Evolutionary conservation across 2,888 invertebrate genomes (phyloP).

Genomic region (Caenorhabditis sp.): DNA sequence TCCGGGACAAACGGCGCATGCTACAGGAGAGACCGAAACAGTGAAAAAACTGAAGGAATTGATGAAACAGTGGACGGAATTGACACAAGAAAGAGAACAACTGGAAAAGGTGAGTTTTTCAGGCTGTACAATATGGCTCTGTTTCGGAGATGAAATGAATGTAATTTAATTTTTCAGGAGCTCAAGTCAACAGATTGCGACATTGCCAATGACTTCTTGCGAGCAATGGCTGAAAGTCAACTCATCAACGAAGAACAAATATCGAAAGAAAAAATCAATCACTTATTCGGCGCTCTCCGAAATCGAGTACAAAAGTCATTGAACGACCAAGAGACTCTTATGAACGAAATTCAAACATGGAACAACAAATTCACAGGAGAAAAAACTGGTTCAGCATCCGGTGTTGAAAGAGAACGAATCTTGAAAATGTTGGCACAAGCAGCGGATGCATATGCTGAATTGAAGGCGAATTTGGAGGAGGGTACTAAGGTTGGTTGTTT

Average conservation of each 20-base stretch:
- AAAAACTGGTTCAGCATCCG: conserved; percentile 75
- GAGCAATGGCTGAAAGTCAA: conserved; percentile 76
- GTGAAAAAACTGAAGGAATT: conserved; percentile 79
- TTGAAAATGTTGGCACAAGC: conserved; percentile 83
- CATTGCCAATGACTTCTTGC: conserved; percentile 79
- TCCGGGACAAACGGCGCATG: conserved; percentile 75
- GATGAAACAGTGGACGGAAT: conserved; percentile 77
- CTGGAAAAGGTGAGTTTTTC: conserved; percentile 33
- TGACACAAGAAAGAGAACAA: conserved; percentile 76
- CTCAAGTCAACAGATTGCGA: conserved; percentile 52
- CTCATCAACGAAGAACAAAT: conserved; percentile 59
- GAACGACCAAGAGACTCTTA: conserved; percentile 78
- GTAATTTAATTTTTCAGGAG: too few relatives aligned
- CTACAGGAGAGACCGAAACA: conserved; percentile 73
- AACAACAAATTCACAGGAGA: conserved; percentile 78
- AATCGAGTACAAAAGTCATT: conserved; percentile 81
- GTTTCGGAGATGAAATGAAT: background rate
- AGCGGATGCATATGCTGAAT: conserved; percentile 89
- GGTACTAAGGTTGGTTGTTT: conserved; percentile 91
- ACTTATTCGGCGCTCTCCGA: conserved; percentile 78
- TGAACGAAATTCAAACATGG: conserved; percentile 77
- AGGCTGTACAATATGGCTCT: too few relatives aligned
- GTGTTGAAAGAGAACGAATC: conserved; percentile 72
- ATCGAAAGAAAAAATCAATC: conserved; percentile 78
- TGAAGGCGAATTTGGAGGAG: conserved; percentile 89